Conservation (phyloP, 1,140 invertebrate genomes). For the Odontomachus brunneus region DNA sequence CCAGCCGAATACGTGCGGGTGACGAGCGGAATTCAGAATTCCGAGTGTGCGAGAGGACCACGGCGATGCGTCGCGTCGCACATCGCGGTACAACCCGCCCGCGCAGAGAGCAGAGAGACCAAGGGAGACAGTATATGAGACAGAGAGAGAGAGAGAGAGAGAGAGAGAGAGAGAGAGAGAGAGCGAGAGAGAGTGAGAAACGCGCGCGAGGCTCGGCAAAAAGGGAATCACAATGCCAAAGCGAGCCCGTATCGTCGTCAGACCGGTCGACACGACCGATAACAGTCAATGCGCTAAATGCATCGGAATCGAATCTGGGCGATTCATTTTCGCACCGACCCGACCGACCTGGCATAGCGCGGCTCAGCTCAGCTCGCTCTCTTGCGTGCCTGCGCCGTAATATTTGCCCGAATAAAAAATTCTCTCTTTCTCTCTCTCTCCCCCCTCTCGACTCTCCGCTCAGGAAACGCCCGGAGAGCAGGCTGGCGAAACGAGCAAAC, state of each 20-base stretch:
- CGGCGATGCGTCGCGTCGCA: too few species aligned
- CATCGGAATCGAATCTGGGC: slow-evolving; percentile 78
- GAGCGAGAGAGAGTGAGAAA: slow-evolving; percentile 52
- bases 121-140: not conserved
- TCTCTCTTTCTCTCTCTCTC: too few species aligned
- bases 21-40: slow-evolving; percentile 75
- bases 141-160: not conserved
- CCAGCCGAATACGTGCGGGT: slow-evolving; percentile 64
- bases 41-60: slow-evolving; percentile 59
- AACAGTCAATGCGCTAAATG: slow-evolving; percentile 80
- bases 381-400: not conserved
- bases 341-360: not conserved
- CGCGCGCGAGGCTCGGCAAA: slow-evolving; percentile 42
- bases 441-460: not conserved
- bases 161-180: not conserved
- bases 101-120: not conserved
- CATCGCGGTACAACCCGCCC: not conserved
- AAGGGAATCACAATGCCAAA: slow-evolving; percentile 77
- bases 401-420: slow-evolving; percentile 20
- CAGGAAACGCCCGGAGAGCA: not conserved
- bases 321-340: slow-evolving; percentile 69
- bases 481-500: not conserved
- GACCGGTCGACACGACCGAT: slow-evolving; percentile 77
- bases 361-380: not conserved
- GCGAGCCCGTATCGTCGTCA: slow-evolving; percentile 78